Evolutionary conservation across 2,797 vertebrate genomes (phyloP).

Genomic region (Falco rusticolus): DNA sequence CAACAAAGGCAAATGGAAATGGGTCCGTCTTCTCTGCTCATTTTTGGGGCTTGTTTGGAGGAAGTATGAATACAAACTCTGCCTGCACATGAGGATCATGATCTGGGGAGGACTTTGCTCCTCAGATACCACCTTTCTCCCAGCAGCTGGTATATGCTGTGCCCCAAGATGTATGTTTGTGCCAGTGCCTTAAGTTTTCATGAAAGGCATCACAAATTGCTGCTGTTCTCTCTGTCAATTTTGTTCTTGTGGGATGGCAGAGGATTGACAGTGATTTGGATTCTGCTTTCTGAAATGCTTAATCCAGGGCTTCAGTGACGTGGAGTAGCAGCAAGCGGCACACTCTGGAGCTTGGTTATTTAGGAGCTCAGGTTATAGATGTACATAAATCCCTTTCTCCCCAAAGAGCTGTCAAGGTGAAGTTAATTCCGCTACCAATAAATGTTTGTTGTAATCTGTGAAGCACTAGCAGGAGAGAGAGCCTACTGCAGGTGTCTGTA

Average conservation of each 20-base stretch:
- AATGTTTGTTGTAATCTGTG: neutral
- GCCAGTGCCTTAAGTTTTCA: neutral
- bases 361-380: neutral
- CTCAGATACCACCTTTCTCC: neutral
- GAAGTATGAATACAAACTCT: neutral
- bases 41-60: neutral
- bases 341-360: neutral
- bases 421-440: neutral
- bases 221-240: neutral
- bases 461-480: neutral
- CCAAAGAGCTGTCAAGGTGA: neutral
- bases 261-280: constrained; percentile 4
- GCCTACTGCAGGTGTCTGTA: neutral
- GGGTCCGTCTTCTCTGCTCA: neutral
- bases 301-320: neutral
- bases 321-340: neutral
- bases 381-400: neutral
- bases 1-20: neutral
- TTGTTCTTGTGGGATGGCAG: neutral
- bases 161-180: neutral
- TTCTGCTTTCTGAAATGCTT: constrained; percentile 29
- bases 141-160: neutral
- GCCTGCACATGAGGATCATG: neutral
- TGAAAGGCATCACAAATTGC: neutral
- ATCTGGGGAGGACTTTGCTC: neutral